Conservation (phyloP, 2,888 invertebrate genomes). For the Caprella mutica region DNA sequence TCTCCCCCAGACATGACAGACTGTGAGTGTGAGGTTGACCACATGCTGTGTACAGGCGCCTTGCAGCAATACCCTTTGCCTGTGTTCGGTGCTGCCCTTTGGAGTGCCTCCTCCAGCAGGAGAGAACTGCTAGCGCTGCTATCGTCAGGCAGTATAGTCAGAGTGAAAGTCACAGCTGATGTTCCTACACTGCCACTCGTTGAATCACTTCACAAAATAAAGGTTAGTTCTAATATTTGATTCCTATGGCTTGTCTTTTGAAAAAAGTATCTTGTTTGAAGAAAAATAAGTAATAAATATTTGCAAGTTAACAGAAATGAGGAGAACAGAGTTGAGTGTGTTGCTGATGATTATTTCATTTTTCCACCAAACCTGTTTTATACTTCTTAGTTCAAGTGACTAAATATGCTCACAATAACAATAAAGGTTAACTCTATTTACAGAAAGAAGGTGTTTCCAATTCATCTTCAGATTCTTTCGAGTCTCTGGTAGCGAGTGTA, state of each 20-base stretch:
- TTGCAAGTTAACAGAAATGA: no score
- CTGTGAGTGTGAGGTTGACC: conserved; percentile 41
- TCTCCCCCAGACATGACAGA: no score
- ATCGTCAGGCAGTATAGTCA: neutral
- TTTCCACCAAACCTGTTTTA: neutral
- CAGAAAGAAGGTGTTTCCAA: no score
- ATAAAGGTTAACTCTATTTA: no score
- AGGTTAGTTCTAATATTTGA: no score
- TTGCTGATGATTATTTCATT: neutral
- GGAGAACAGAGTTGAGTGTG: no score
- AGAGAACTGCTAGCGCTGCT: conserved; percentile 1
- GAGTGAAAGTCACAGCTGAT: neutral
- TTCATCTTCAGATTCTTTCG: conserved; percentile 20
- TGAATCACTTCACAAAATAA: no score
- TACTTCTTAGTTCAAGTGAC: conserved; percentile 15
- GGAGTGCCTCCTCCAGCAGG: neutral
- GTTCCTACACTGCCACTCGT: neutral
- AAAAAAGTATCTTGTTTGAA: no score
- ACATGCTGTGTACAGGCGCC: conserved; percentile 43
- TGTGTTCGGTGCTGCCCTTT: conserved; percentile 34
- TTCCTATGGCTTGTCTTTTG: no score
- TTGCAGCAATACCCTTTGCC: conserved; percentile 35
- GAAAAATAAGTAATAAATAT: no score
- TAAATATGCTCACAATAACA: no score
- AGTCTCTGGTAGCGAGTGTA: conserved; percentile 15